Base-by-base conservation (phyloP, 1,140 invertebrate species). In the Drosophila bocqueti region DNA sequence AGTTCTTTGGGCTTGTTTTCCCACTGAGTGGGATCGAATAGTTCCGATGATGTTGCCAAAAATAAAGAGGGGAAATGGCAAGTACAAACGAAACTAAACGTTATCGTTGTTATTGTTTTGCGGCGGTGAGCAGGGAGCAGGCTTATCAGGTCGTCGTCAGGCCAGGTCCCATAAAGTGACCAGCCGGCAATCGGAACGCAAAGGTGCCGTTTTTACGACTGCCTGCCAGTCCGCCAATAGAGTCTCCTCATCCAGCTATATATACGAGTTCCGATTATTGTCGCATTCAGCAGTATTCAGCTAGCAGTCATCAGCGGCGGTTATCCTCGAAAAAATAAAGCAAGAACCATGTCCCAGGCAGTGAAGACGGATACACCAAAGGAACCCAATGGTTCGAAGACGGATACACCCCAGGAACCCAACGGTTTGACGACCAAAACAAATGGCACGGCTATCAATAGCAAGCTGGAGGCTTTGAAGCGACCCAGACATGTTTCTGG, bases 181-280 rank as follows among this genome's bases (percentile, higher is more conserved):
- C 59, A 62, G 76, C 40, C 76, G 45, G 65, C 76, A 77, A 86
- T 89, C 69, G 52, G 55, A 43, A 63, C 68, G 45, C 47, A 84
- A 79, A 85, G 66, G 78, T 81, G 78, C 75, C 66, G 81, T 82
- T 67, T 90, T 87, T 89, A 89, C 62, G 81, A 84, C 62, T 68
- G 49, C 29, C 65, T 69, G 71, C 26, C 66, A 76, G 71, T 58
- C 8, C 38, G 45, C 59, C 18, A 47, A 47, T 55, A 63, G 42
- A 67, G 43, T n/a, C 61, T 67, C 54, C 75, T 52, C 71, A 60
- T 80, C 75, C 52, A 85, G 46, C 64, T 64, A 69, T 83, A 87
- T 74, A 89, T 84, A 83, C 47, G 40, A 71, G 60, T 67, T 55
- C 43, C 38, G 66, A 67, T 26, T 67, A n/a, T 47, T 47, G 24